A percentile compares a stretch with the other conserved stretches of the same genome.
These are phyloP conservation scores for Andinoacara biseriatus DNA, from an alignment of 2,113 vertebrate species.

Conservation along the genomic window DNA sequence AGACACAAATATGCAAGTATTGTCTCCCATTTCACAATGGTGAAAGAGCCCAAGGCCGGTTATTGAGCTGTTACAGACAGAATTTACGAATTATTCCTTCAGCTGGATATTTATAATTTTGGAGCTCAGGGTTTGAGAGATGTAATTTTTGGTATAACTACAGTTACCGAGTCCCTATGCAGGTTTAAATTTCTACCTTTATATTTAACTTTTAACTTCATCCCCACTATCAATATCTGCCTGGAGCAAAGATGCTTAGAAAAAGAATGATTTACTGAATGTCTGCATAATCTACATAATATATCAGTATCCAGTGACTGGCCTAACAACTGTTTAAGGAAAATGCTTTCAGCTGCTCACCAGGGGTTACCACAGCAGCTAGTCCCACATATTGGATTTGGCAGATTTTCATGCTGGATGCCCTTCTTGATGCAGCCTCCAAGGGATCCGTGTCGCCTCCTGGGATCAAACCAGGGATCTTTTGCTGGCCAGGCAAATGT, in stretches of 20 bases:
- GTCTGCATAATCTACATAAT: too few species aligned
- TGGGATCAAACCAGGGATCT: background rate
- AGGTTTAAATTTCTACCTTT: background rate
- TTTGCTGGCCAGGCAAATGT: background rate
- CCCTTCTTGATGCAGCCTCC: background rate
- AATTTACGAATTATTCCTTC: fast-evolving
- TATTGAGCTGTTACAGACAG: background rate
- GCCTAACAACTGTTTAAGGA: background rate
- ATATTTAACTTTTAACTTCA: too few species aligned
- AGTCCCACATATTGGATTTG: background rate
- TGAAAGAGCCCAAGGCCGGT: background rate
- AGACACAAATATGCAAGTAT: too few species aligned
- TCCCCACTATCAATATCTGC: background rate
- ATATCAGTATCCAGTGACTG: background rate
- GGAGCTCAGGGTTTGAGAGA: background rate
- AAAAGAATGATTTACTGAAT: too few species aligned
- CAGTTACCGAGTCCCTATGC: background rate
- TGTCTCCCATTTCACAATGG: too few species aligned
- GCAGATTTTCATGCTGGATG: background rate
- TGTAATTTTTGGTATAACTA: background rate
- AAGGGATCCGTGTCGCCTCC: background rate
- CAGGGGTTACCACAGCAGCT: background rate
- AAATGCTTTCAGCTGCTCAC: background rate
- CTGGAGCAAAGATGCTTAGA: too few species aligned
- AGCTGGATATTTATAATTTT: background rate